Base-by-base conservation (phyloP, 2,888 invertebrate species). In the Mesoligia furuncula region DNA sequence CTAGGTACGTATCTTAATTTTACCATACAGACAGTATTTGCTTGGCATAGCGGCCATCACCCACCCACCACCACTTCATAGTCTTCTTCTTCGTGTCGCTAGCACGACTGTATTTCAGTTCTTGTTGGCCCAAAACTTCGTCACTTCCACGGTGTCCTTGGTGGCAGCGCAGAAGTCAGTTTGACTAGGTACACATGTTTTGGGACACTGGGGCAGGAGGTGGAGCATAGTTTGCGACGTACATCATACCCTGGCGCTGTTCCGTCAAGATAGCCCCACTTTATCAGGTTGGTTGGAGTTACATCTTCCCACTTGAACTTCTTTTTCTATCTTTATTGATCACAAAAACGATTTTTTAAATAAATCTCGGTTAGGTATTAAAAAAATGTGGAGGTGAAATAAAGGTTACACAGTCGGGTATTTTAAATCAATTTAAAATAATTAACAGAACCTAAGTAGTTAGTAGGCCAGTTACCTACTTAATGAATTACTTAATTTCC, bases 401-500 rank as follows among this genome's bases (percentile, higher is more conserved):
- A 67, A 51, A 67, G 24, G 27, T 73, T 42, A 15, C 71, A 31
- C 17, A n/a, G 15, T 15, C n/a, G 15, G 20, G 2, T 57, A 31
- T 70, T 74, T 71, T 31, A 59, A 57, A 74, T n/a, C 17, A 36
- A 15, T 71, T 72, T 45, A 31, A 15, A 59, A 72, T 15, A 74
- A 76, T 75, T 62, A 73, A 48, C 61, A 74, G 59, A 72, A 74
- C 36, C 15, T 59, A 31, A 31, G 31, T 31, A 39, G 59, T 73
- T 48, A 13, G 62, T 27, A 51, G 48, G 48, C 39, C 48, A 73
- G 45, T 62, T 31, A 39, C 75, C 73, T 75, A 75, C 75, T 61
- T 51, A 76, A n/a, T 64, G 31, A 75, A 75, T 77, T 76, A 59
- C 31, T 31, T 62, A 76, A 31, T 31, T 45, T 68, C 45, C 76